A percentile compares a stretch with the other conserved stretches of the same genome.
Evolutionary conservation across 2,797 vertebrate species (phyloP).

Genomic region (Sandelia bainsii): DNA sequence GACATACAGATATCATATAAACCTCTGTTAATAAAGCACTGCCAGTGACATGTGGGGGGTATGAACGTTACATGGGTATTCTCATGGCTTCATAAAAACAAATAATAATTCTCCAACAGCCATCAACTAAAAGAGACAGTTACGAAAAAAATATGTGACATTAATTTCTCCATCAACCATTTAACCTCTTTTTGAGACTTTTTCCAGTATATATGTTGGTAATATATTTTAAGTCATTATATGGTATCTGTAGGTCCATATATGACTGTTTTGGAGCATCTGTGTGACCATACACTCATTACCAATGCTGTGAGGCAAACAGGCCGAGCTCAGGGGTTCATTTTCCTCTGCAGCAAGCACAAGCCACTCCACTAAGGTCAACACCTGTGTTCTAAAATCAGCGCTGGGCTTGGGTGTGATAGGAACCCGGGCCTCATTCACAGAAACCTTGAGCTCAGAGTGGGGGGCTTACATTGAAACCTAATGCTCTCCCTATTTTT

Average conservation of each 20-base stretch:
- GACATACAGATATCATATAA: slow-evolving; percentile 14
- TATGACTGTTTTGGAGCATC: slow-evolving; percentile 54
- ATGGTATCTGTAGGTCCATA: slow-evolving; percentile 34
- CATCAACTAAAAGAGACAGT: not conserved
- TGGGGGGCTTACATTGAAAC: slow-evolving; percentile 85
- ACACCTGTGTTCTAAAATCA: slow-evolving; percentile 90
- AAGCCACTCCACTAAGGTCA: slow-evolving; percentile 85
- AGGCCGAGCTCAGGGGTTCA: slow-evolving; percentile 73
- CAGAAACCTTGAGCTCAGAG: slow-evolving; percentile 85
- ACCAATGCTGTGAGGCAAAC: slow-evolving; percentile 61
- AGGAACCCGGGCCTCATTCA: slow-evolving; percentile 86
- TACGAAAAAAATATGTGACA: not conserved
- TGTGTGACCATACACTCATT: slow-evolving; percentile 41
- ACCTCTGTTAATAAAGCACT: slow-evolving; percentile 11
- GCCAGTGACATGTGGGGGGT: slow-evolving; percentile 37
- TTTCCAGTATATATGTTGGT: not conserved
- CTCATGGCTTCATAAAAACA: slow-evolving; percentile 43
- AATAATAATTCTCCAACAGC: slow-evolving; percentile 34
- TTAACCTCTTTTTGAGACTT: not conserved
- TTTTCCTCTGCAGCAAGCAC: slow-evolving; percentile 85
- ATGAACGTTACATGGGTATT: slow-evolving; percentile 45
- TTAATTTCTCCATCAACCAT: not conserved
- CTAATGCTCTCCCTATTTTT: slow-evolving; percentile 84
- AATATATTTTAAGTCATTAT: not conserved
- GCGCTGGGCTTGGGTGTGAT: slow-evolving; percentile 79